These are phyloP conservation scores for Anableps anableps DNA, from an alignment of 2,797 vertebrate species.

Conservation along the genomic window DNA sequence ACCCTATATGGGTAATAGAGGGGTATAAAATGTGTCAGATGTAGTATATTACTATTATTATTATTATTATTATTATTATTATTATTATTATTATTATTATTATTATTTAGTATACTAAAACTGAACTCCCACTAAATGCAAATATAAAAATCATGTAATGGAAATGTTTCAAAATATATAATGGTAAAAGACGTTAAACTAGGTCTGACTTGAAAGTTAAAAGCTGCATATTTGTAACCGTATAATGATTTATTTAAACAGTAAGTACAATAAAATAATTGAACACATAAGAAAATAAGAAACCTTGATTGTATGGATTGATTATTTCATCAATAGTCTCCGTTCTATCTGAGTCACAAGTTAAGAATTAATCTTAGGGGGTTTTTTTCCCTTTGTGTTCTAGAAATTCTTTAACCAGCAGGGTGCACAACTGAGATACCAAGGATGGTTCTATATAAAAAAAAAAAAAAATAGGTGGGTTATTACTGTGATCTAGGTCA, in stretches of 20 bases:
- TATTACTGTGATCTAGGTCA: conserved; percentile 81
- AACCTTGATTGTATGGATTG: conserved; percentile 13
- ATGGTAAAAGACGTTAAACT: not conserved
- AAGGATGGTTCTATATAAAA: conserved; percentile 30
- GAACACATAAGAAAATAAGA: conserved; percentile 10
- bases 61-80: too few relatives aligned
- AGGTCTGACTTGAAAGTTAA: not conserved
- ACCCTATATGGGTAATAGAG: not conserved
- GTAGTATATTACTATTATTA: too few relatives aligned
- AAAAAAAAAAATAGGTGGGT: conserved; percentile 52
- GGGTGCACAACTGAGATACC: conserved; percentile 64
- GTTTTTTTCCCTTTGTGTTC: conserved; percentile 10
- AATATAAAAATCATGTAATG: not conserved
- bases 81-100: too few relatives aligned
- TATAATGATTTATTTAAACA: conserved; percentile 21
- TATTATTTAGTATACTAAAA: not conserved
- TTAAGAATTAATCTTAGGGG: not conserved
- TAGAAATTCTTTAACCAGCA: conserved; percentile 46
- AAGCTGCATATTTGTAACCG: not conserved
- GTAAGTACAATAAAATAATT: conserved; percentile 17
- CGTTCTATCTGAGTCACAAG: conserved; percentile 10
- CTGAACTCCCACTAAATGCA: not conserved
- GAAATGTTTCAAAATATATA: not conserved
- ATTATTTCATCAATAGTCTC: conserved; percentile 1
- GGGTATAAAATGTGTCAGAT: not conserved